Evolutionary conservation across 1,140 invertebrate genomes (phyloP).

Genomic region (Cotesia glomerata): DNA sequence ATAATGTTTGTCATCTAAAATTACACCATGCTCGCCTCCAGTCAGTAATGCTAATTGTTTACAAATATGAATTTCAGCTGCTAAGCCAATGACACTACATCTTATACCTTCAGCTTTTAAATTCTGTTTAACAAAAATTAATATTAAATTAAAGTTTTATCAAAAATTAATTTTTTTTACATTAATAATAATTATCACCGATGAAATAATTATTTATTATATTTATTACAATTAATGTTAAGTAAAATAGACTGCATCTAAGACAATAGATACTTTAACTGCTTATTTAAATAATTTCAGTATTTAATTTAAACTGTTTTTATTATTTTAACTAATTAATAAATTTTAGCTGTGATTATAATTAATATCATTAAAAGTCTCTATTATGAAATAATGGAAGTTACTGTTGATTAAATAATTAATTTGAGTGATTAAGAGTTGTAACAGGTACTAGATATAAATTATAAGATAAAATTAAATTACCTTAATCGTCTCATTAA

Average conservation of each 20-base stretch:
- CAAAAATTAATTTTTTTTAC: background rate
- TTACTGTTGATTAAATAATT: no score
- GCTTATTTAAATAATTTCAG: no score
- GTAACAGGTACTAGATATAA: no score
- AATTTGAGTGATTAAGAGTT: no score
- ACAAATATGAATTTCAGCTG: conserved; percentile 94
- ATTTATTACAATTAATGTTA: background rate
- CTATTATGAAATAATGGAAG: no score
- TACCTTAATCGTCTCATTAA: conserved; percentile 85
- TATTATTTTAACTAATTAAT: no score
- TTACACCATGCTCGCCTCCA: conserved; percentile 83
- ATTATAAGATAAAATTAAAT: conserved; percentile 12
- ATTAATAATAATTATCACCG: no score
- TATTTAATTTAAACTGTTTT: no score
- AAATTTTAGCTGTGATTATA: no score
- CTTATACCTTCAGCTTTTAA: conserved; percentile 71
- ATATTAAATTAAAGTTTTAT: background rate
- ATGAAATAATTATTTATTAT: background rate
- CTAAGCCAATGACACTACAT: conserved; percentile 92
- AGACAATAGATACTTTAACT: no score
- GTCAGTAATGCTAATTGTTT: conserved; percentile 84
- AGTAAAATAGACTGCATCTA: no score
- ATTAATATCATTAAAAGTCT: no score
- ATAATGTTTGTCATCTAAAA: conserved; percentile 91
- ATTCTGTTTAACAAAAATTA: background rate